These are phyloP conservation scores for Glareola pratincola DNA, from an alignment of 2,113 vertebrate genomes.

Conservation along the genomic window DNA sequence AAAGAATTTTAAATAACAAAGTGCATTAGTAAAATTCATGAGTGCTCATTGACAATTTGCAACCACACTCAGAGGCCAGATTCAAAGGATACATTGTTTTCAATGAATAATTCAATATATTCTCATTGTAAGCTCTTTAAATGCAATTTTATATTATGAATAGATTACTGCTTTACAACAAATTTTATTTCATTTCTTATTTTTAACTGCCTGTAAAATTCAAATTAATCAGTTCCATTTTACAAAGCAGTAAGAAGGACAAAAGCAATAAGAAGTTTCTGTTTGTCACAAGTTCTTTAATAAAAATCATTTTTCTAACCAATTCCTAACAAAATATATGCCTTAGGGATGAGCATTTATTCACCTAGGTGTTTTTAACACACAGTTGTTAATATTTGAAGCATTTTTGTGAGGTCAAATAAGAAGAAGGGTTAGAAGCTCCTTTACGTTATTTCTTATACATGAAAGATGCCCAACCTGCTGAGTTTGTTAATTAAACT, in stretches of 20 bases:
- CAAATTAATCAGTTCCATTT: neutral
- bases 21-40: neutral
- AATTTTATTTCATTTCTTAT: neutral
- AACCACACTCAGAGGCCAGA: neutral
- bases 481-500: neutral
- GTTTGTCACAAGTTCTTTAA: neutral
- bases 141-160: neutral
- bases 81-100: neutral
- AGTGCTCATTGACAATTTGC: neutral
- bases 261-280: neutral
- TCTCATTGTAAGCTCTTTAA: neutral
- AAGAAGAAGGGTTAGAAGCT: neutral
- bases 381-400: neutral
- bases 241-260: neutral
- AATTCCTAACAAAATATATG: neutral
- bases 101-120: constrained; percentile 12
- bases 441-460: neutral
- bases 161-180: neutral
- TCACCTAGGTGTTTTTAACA: neutral
- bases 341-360: neutral
- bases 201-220: neutral
- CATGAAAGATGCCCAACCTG: neutral
- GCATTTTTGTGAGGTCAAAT: neutral
- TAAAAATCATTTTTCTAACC: neutral
- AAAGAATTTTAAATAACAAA: neutral